Evolutionary conservation across 1,140 invertebrate species (phyloP).

Genomic region (Temnothorax curvispinosus): DNA sequence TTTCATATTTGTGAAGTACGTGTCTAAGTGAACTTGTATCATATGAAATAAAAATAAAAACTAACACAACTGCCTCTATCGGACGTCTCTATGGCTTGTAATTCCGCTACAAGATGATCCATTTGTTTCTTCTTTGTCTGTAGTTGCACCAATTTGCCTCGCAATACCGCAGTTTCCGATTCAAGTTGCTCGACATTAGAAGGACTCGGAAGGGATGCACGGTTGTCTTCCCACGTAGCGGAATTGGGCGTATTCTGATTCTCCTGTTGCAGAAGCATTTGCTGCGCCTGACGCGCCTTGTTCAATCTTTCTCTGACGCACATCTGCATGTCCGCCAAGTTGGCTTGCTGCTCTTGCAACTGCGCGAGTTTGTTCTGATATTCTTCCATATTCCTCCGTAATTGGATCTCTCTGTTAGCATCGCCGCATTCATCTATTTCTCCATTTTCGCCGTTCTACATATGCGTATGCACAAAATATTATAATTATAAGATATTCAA

Average conservation of each 20-base stretch:
- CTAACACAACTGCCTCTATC: conserved; percentile 79
- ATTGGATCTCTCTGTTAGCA: conserved; percentile 70
- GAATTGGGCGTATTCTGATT: conserved; percentile 66
- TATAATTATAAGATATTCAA: not conserved
- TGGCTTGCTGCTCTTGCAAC: conserved; percentile 82
- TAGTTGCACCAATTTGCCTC: conserved; percentile 81
- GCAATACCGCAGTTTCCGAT: conserved; percentile 78
- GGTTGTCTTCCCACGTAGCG: conserved; percentile 58
- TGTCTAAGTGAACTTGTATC: not conserved
- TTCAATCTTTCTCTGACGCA: conserved; percentile 80
- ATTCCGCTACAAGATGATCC: conserved; percentile 83
- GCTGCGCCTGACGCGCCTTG: conserved; percentile 81
- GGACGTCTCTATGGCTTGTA: conserved; percentile 78
- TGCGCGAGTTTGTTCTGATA: conserved; percentile 81
- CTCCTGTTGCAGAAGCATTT: conserved; percentile 75
- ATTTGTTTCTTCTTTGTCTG: conserved; percentile 84
- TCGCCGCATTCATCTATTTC: conserved; percentile 72
- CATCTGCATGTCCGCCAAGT: conserved; percentile 80
- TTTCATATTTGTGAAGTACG: not conserved
- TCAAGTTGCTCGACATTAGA: conserved; percentile 78
- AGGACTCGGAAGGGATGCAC: conserved; percentile 52
- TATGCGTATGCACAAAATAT: conserved; percentile 7
- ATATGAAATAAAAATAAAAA: conserved; percentile 12
- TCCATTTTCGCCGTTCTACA: conserved; percentile 76
- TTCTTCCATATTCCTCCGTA: conserved; percentile 82